Evolutionary conservation across 2,113 vertebrate species (phyloP).

Genomic region (Phaethornis superciliosus): DNA sequence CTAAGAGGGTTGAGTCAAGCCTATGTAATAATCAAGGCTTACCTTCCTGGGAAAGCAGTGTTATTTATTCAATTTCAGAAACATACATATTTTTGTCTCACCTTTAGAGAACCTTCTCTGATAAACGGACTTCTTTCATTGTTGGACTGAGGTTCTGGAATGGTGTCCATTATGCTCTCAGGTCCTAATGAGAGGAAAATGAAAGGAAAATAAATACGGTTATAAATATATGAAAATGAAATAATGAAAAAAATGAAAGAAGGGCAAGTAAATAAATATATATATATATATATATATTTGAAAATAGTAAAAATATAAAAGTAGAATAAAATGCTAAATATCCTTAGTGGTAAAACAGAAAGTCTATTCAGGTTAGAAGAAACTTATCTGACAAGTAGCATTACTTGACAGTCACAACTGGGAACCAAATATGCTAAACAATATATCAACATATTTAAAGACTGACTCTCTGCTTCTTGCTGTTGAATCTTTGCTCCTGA

Average conservation of each 20-base stretch:
- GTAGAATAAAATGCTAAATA: not conserved
- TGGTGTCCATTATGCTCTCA: not conserved
- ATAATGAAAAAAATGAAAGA: not conserved
- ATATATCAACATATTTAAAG: not conserved
- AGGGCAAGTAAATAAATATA: not conserved
- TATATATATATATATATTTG: not conserved
- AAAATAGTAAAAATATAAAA: not conserved
- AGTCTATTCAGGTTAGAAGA: not conserved
- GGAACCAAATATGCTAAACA: not conserved
- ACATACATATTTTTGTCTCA: constrained; percentile 44
- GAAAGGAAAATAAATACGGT: not conserved
- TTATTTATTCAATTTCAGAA: not conserved
- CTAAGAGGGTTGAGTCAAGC: not conserved
- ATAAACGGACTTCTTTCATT: constrained; percentile 57
- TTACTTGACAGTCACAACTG: not conserved
- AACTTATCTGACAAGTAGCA: not conserved
- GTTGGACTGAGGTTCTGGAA: not conserved
- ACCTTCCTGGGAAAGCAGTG: not conserved
- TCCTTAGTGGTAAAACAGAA: not conserved
- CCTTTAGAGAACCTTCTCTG: constrained; percentile 81
- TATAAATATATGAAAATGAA: not conserved
- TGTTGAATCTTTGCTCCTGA: not conserved
- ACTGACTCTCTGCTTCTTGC: not conserved
- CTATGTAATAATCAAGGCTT: not conserved
- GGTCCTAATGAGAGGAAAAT: not conserved